These are phyloP conservation scores for Choloepus hoffmanni DNA, from an alignment of 2,113 vertebrate genomes.

Conservation along the genomic window DNA sequence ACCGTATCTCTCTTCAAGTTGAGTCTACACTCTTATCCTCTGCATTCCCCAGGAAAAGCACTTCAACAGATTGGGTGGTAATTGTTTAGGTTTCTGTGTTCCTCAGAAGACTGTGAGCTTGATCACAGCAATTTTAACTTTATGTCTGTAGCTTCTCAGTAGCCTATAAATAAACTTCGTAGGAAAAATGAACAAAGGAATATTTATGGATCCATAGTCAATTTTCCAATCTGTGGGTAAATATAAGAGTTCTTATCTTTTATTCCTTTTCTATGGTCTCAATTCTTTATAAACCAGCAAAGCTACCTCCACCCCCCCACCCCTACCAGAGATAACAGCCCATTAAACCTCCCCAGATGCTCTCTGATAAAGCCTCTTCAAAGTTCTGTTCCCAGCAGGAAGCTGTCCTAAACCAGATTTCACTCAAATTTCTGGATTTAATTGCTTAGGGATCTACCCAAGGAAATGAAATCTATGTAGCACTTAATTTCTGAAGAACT, in stretches of 20 bases:
- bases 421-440: neutral
- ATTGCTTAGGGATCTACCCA: neutral
- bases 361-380: neutral
- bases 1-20: neutral
- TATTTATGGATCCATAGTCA: neutral
- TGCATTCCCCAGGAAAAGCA: neutral
- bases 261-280: neutral
- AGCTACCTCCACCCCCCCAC: neutral
- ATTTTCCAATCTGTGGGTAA: neutral
- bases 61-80: neutral
- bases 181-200: neutral
- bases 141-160: neutral
- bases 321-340: neutral
- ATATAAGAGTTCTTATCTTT: neutral
- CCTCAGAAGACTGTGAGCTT: neutral
- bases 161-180: neutral
- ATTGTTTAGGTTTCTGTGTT: neutral
- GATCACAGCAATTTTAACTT: neutral
- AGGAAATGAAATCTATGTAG: neutral
- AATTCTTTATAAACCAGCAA: neutral
- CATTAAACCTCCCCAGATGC: neutral
- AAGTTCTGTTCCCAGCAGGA: neutral
- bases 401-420: neutral
- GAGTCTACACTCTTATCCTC: neutral
- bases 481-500: neutral